A percentile compares a stretch with the other conserved stretches of the same genome.
phyloP scores from a whole-genome alignment of 2,797 vertebrate genomes.

The Myotis myotis region DNA sequence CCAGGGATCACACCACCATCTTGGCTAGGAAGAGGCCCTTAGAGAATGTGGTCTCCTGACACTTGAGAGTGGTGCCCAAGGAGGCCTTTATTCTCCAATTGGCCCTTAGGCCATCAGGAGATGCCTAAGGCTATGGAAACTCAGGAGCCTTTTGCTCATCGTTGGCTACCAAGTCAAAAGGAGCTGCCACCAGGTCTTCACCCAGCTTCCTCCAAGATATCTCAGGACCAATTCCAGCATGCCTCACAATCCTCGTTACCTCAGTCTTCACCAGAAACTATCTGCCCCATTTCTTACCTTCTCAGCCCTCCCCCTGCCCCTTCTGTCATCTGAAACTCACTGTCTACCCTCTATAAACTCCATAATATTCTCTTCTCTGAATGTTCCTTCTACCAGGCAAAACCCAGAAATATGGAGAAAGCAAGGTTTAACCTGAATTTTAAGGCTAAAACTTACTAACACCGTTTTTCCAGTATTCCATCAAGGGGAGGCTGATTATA shows the following conservation, averaged over 20 bases:
- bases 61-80: not conserved
- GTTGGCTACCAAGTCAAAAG: not conserved
- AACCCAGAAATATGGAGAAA: not conserved
- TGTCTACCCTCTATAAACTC: not conserved
- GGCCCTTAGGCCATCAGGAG: not conserved
- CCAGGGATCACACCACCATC: not conserved
- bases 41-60: not conserved
- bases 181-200: not conserved
- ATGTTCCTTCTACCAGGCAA: not conserved
- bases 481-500: not conserved
- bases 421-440: conserved; percentile 27
- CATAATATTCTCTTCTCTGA: not conserved
- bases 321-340: not conserved
- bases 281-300: not conserved
- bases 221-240: not conserved
- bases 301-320: not conserved
- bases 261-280: not conserved
- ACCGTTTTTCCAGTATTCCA: not conserved
- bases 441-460: not conserved
- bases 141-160: not conserved
- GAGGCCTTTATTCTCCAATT: not conserved
- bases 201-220: not conserved
- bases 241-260: not conserved
- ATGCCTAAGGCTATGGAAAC: not conserved
- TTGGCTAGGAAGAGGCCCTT: not conserved